Percentiles rank a stretch among this genome's conserved stretches.
Conservation (phyloP, 2,113 vertebrate genomes). For the Natator depressus region DNA sequence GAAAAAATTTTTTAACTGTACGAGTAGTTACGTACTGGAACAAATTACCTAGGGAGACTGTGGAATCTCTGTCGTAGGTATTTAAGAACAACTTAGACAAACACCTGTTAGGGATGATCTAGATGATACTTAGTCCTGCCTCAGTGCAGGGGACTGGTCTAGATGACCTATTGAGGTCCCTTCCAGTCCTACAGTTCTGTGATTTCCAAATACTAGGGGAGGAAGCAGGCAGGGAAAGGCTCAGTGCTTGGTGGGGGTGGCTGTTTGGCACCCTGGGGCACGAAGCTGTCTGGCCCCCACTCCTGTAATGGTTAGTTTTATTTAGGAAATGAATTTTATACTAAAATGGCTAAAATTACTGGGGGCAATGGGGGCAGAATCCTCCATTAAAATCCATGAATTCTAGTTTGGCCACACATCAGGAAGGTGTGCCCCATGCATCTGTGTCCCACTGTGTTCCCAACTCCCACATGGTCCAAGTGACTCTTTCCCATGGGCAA, state of each 20-base stretch:
- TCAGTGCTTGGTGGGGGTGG: rapidly evolving
- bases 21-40: neutral
- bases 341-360: neutral
- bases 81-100: neutral
- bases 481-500: neutral
- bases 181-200: neutral
- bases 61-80: neutral
- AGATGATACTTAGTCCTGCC: neutral
- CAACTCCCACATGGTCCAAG: neutral
- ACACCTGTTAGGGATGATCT: neutral
- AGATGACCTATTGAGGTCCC: neutral
- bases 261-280: neutral
- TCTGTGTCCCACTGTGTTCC: neutral
- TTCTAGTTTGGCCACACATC: neutral
- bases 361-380: neutral
- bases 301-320: rapidly evolving
- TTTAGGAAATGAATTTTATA: neutral
- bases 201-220: neutral
- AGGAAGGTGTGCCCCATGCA: neutral
- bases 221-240: neutral
- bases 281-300: neutral
- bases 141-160: neutral
- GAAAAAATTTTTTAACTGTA: neutral
- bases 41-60: neutral
- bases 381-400: neutral